phyloP scores from a whole-genome alignment of 92 coral and sea anemone species.

The Pocillopora grandis region DNA sequence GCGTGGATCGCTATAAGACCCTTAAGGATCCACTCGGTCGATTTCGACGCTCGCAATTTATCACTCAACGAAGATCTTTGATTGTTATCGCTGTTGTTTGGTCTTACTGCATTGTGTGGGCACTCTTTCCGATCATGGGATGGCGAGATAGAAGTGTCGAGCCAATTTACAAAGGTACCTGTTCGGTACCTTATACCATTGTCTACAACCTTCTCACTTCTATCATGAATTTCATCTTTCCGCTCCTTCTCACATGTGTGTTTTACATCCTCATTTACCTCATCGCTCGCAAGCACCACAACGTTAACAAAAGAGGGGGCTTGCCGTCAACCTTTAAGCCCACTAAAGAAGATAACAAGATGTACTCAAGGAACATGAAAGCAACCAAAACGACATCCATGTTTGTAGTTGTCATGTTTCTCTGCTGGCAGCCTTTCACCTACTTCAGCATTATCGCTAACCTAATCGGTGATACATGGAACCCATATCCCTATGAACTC shows the following conservation, averaged over 20 bases:
- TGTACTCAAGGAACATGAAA: constrained; percentile 47
- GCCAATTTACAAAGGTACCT: constrained; percentile 36
- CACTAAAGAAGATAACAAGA: constrained; percentile 29
- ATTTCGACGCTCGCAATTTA: constrained; percentile 69
- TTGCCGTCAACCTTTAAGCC: neutral
- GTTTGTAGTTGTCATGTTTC: constrained; percentile 67
- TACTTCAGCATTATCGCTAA: constrained; percentile 55
- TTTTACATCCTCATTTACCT: constrained; percentile 62
- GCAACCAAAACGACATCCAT: constrained; percentile 68
- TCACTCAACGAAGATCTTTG: constrained; percentile 68
- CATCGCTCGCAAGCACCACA: constrained; percentile 50
- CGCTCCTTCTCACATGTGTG: constrained; percentile 59
- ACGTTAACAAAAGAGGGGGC: constrained; percentile 29
- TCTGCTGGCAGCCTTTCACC: constrained; percentile 81
- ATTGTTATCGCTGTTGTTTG: constrained; percentile 63
- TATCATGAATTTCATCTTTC: constrained; percentile 57
- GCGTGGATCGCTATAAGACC: constrained; percentile 76
- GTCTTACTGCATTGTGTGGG: constrained; percentile 79
- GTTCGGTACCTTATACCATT: constrained; percentile 52
- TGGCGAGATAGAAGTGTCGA: constrained; percentile 56
- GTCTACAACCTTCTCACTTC: constrained; percentile 47
- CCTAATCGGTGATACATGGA: constrained; percentile 16
- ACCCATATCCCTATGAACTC: constrained; percentile 29
- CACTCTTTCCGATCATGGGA: constrained; percentile 77
- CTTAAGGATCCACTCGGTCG: constrained; percentile 76